A percentile compares a stretch with the other conserved stretches of the same genome.
Conservation (phyloP, 1,140 invertebrate genomes). For the Nasonia giraulti region DNA sequence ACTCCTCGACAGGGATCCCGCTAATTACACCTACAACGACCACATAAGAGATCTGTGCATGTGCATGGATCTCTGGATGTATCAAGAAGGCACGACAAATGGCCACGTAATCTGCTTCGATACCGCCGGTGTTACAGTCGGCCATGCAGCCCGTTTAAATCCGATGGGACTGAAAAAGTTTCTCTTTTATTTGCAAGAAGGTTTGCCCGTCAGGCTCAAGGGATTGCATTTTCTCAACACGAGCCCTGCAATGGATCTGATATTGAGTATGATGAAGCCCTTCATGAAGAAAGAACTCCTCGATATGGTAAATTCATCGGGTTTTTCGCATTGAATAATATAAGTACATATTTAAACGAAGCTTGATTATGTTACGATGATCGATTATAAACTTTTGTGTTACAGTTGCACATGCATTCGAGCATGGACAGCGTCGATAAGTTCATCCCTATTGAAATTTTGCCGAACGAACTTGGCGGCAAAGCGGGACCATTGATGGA, state of each 20-base stretch:
- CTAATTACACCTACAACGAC: constrained; percentile 76
- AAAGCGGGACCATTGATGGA: constrained; percentile 64
- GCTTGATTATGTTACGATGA: too few relatives aligned
- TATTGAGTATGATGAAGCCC: constrained; percentile 80
- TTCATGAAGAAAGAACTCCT: constrained; percentile 82
- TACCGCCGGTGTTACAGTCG: constrained; percentile 74
- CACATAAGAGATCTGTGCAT: constrained; percentile 75
- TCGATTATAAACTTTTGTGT: too few relatives aligned
- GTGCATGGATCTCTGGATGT: constrained; percentile 76
- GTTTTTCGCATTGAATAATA: too few relatives aligned
- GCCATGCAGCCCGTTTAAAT: constrained; percentile 77
- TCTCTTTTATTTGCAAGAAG: constrained; percentile 81
- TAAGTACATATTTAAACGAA: too few relatives aligned
- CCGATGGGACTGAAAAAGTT: constrained; percentile 78
- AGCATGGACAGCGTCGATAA: constrained; percentile 66
- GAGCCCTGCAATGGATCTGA: constrained; percentile 79
- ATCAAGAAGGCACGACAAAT: constrained; percentile 73
- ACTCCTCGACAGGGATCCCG: constrained; percentile 76
- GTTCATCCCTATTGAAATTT: constrained; percentile 67
- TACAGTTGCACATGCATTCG: constrained; percentile 71
- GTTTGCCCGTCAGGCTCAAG: constrained; percentile 79
- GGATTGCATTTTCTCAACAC: constrained; percentile 82
- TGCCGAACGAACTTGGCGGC: constrained; percentile 78
- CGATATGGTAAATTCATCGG: constrained; percentile 71
- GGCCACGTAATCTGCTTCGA: constrained; percentile 79